A percentile compares a stretch with the other conserved stretches of the same genome.
These are phyloP conservation scores for Grapholita molesta DNA, from an alignment of 1,140 invertebrate species.

Conservation along the genomic window DNA sequence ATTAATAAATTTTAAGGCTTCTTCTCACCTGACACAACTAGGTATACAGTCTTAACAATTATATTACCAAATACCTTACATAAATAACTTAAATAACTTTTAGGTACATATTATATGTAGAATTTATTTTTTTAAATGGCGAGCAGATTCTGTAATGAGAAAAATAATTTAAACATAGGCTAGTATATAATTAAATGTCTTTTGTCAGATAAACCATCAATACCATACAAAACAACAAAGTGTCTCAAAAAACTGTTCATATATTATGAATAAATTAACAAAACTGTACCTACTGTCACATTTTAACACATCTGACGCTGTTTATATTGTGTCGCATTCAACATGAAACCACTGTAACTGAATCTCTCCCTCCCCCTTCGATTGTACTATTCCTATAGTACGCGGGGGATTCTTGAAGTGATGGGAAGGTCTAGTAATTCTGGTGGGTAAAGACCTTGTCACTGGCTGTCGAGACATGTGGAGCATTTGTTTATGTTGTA, in stretches of 20 bases:
- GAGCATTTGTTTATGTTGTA: constrained; percentile 66
- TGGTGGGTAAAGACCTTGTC: constrained; percentile 57
- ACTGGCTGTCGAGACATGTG: constrained; percentile 64
- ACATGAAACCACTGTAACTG: constrained; percentile 33
- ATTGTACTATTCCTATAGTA: background rate
- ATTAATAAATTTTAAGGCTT: no score
- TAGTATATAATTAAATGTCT: background rate
- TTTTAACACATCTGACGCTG: background rate
- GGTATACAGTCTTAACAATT: no score
- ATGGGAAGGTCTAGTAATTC: constrained; percentile 30
- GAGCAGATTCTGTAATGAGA: background rate
- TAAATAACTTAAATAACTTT: no score
- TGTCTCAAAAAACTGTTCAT: background rate
- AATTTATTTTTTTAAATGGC: no score
- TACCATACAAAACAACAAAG: background rate
- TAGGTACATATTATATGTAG: no score
- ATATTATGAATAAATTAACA: background rate
- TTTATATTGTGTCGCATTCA: constrained; percentile 68
- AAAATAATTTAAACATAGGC: background rate
- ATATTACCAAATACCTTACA: no score
- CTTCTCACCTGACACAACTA: no score
- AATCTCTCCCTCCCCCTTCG: constrained; percentile 25
- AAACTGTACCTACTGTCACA: background rate
- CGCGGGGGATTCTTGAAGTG: background rate
- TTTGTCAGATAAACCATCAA: background rate